Base-by-base conservation (phyloP, 2,113 vertebrate genomes). In the Raja brachyura region DNA sequence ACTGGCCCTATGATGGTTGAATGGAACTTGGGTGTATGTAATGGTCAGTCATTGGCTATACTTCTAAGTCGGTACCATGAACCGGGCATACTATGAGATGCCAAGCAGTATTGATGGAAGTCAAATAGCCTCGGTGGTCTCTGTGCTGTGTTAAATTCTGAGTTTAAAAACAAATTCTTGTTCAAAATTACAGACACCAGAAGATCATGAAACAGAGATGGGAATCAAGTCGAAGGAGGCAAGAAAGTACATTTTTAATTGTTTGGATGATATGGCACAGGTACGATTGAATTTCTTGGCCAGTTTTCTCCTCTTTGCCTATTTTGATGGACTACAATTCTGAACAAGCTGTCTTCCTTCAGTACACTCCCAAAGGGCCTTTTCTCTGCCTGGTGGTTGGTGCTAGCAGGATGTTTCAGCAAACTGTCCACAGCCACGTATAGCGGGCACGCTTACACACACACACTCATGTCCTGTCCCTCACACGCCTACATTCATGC, bases 161-260 rank as follows among this genome's bases (percentile, higher is more conserved):
- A 16, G 59, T 66, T 48, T 63, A 88, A 31, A 88, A 63, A 31
- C 14, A 88, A 63, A 1, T n/a, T 86, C 56, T 86, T 88, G 66
- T 92, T 92, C 5, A 31, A 39, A 39, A 66, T 85, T 93, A 78
- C 96, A 99, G 98, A 98, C 98, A 11, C 97, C 97, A 54, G 98
- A 99, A 94, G 98, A 99, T 96, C 98, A 99, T 76, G 98, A 99
- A 96, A 97, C 97, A 93, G 98, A 99, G 95, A 98, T 98, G 0
- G 98, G 98, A 94, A 98, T 99, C 96, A 99, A 99, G 95, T 99
- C 98, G 66, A 99, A 99, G 96, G 98, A 99, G 96, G 98, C 98
- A 93, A 97, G 98, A 94, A 99, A 99, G 96, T 99, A 99, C 96
- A 98, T 99, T 96, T 99, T 99, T 96, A 99, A 99, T 96, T 99